Evolutionary conservation across 2,888 invertebrate species (phyloP).

Genomic region (Dioctria linearis): DNA sequence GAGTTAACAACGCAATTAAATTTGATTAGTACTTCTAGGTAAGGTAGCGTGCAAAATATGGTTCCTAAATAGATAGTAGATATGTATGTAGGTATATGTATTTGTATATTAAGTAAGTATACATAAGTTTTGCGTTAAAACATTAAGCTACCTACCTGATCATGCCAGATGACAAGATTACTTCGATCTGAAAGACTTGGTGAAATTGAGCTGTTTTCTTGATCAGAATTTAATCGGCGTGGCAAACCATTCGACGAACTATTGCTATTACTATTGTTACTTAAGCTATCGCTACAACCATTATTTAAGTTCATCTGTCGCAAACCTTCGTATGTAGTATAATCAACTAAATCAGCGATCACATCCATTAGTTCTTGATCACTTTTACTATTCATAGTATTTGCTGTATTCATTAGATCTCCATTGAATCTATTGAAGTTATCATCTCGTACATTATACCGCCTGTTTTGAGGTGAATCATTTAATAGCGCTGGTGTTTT

Average conservation of each 20-base stretch:
- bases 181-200: constrained; percentile 63
- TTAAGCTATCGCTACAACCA: constrained; percentile 57
- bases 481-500: not conserved
- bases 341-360: constrained; percentile 62
- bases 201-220: constrained; percentile 62
- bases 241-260: constrained; percentile 50
- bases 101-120: no score
- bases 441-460: not conserved
- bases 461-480: constrained; percentile 10
- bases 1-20: not conserved
- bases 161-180: constrained; percentile 62
- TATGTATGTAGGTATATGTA: not conserved
- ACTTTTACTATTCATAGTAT: not conserved
- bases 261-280: constrained; percentile 60
- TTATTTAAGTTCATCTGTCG: constrained; percentile 55
- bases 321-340: constrained; percentile 59
- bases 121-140: not conserved
- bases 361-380: constrained; percentile 61
- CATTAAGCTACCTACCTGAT: constrained; percentile 61
- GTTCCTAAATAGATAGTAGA: constrained; percentile 13
- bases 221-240: constrained; percentile 61
- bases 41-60: constrained; percentile 42
- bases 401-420: not conserved
- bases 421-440: constrained; percentile 16
- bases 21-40: not conserved